Conservation (phyloP, 2,797 vertebrate species). For the Siniperca undulata region DNA sequence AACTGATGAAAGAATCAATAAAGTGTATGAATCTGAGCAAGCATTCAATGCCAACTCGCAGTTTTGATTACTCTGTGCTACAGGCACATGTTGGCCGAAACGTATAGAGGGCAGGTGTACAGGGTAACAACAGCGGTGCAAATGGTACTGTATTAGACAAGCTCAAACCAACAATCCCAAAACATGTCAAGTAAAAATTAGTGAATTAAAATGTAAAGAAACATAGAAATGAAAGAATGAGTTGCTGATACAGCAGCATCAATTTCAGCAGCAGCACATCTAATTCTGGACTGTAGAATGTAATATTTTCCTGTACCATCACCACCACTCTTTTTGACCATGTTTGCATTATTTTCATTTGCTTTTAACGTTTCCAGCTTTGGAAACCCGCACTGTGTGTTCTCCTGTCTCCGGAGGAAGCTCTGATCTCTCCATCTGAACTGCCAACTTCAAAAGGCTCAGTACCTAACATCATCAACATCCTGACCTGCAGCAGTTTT, state of each 20-base stretch:
- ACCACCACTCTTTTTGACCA: background rate
- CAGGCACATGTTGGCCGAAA: no score
- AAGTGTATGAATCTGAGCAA: background rate
- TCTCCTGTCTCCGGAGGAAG: conserved; percentile 1
- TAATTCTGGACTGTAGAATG: background rate
- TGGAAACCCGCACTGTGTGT: conserved; percentile 2
- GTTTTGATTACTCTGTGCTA: background rate
- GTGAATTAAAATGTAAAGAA: background rate
- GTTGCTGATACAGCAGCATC: conserved; percentile 16
- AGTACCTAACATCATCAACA: conserved; percentile 32
- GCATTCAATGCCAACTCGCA: background rate
- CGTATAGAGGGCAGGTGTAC: background rate
- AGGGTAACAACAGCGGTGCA: background rate
- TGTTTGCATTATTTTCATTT: conserved; percentile 1
- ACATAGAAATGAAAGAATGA: background rate
- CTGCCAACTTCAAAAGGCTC: conserved; percentile 41
- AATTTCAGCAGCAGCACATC: background rate
- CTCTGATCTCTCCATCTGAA: conserved; percentile 45
- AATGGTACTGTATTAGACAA: background rate
- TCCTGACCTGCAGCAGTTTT: conserved; percentile 32
- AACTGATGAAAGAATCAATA: background rate
- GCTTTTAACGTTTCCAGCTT: background rate
- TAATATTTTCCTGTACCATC: background rate
- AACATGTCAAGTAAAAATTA: no score
- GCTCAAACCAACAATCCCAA: background rate